These are phyloP conservation scores for Lycaon pictus DNA, from an alignment of 2,113 vertebrate species.

Conservation along the genomic window DNA sequence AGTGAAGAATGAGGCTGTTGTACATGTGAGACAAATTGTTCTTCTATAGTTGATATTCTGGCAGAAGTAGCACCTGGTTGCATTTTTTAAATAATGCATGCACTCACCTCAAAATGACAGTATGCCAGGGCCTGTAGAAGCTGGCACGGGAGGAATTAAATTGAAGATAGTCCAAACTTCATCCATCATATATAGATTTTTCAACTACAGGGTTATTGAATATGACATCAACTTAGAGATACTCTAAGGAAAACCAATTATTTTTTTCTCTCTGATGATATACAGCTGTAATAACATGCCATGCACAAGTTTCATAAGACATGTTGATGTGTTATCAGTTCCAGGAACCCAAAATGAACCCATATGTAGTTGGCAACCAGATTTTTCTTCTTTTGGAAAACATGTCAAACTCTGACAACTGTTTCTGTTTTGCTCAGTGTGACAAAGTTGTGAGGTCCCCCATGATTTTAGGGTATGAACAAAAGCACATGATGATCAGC, in stretches of 20 bases:
- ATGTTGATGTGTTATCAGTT: constrained; percentile 21
- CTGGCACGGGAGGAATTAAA: constrained; percentile 73
- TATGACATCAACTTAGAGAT: constrained; percentile 81
- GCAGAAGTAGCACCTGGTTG: neutral
- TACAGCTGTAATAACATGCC: constrained; percentile 72
- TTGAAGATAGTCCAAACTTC: constrained; percentile 76
- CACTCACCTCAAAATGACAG: constrained; percentile 50
- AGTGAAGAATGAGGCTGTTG: neutral
- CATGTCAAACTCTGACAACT: neutral
- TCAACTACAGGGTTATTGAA: constrained; percentile 80
- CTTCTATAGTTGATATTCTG: constrained; percentile 19
- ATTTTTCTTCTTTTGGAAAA: constrained; percentile 48
- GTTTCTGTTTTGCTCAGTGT: constrained; percentile 16
- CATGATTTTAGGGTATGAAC: neutral
- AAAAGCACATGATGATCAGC: neutral
- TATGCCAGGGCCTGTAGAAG: constrained; percentile 47
- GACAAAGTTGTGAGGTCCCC: neutral
- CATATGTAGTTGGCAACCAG: constrained; percentile 23
- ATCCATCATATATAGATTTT: constrained; percentile 83
- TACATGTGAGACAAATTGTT: neutral
- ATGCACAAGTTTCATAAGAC: constrained; percentile 58
- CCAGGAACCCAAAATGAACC: constrained; percentile 55
- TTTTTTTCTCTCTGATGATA: constrained; percentile 78
- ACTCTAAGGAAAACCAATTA: constrained; percentile 80
- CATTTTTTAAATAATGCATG: constrained; percentile 39